A percentile compares a stretch with the other conserved stretches of the same genome.
Conservation (phyloP, 2,113 vertebrate species). For the Eudorcas thomsonii region DNA sequence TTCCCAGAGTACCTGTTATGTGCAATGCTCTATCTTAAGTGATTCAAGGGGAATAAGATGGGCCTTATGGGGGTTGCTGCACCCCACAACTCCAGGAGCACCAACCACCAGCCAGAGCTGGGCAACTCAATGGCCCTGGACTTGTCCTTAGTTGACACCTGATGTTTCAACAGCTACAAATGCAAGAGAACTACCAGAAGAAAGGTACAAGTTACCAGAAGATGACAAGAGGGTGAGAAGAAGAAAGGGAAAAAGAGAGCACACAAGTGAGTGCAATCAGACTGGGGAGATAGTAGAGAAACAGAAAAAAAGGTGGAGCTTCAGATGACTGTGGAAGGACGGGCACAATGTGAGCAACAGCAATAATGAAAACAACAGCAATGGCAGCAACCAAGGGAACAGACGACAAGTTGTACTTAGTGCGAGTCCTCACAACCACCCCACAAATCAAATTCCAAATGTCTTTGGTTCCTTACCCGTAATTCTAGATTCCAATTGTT, state of each 20-base stretch:
- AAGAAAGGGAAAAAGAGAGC: background rate
- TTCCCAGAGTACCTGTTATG: background rate
- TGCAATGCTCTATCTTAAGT: background rate
- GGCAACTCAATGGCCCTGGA: background rate
- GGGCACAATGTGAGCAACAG: background rate
- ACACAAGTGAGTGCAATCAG: background rate
- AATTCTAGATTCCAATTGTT: background rate
- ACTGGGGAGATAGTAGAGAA: background rate
- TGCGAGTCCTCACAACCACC: background rate
- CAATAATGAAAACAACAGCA: background rate
- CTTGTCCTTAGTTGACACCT: background rate
- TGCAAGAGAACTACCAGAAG: background rate
- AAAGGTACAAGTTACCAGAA: background rate
- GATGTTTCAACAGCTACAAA: background rate
- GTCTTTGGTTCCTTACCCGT: background rate
- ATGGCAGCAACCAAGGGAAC: background rate
- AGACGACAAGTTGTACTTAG: background rate
- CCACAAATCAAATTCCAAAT: background rate
- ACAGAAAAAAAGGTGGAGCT: background rate
- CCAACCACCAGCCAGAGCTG: background rate
- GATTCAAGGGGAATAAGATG: background rate
- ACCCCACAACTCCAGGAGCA: background rate
- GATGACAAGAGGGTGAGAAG: background rate
- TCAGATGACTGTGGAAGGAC: background rate
- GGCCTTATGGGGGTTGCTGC: background rate